Conservation (phyloP, 1,140 invertebrate species). For the Drosophila sturtevanti region DNA sequence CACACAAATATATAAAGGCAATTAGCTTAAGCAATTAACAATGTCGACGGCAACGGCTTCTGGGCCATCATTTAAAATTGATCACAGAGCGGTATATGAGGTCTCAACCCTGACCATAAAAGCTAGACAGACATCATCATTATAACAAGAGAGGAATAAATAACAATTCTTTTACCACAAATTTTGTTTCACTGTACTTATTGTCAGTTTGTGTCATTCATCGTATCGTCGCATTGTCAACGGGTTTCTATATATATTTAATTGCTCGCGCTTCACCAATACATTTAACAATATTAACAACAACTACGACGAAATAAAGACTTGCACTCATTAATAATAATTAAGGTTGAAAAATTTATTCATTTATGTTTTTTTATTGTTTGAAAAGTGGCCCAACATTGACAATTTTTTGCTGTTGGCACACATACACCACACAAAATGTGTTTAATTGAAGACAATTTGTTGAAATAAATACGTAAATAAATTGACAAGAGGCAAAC, state of each 20-base stretch:
- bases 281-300: conserved; percentile 1
- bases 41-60: conserved; percentile 57
- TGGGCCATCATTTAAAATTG: conserved; percentile 72
- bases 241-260: conserved; percentile 34
- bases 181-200: conserved; percentile 17
- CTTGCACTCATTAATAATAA: conserved; percentile 55
- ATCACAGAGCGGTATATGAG: conserved; percentile 62
- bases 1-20: conserved; percentile 43
- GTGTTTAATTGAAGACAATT: conserved; percentile 52
- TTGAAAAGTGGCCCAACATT: conserved; percentile 13
- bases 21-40: conserved; percentile 60
- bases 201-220: conserved; percentile 22
- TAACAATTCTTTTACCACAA: conserved; percentile 48
- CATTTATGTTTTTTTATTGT: conserved; percentile 20
- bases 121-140: conserved; percentile 27
- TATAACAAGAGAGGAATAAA: conserved; percentile 27
- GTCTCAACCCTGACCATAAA: conserved; percentile 55
- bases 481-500: not conserved
- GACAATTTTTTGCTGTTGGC: conserved; percentile 4
- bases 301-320: not conserved
- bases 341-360: conserved; percentile 43
- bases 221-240: conserved; percentile 23
- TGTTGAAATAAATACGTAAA: conserved; percentile 36
- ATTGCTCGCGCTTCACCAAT: conserved; percentile 34
- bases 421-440: conserved; percentile 18